Evolutionary conservation across 1,140 invertebrate species (phyloP).

Genomic region (Aethina tumida): DNA sequence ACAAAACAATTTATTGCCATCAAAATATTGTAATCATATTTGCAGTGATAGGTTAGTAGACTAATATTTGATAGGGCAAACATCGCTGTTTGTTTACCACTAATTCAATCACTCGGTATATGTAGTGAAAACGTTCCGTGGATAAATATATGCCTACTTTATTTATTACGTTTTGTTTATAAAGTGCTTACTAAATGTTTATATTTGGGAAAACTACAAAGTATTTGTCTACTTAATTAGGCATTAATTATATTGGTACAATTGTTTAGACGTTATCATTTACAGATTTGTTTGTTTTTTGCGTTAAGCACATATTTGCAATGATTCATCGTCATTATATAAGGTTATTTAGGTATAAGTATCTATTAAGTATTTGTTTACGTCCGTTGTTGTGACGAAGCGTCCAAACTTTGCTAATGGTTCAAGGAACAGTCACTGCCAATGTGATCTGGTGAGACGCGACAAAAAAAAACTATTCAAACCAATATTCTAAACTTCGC

Average conservation of each 20-base stretch:
- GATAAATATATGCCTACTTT: constrained; percentile 15
- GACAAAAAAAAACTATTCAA: too few species aligned
- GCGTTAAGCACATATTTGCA: too few species aligned
- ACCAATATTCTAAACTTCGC: too few species aligned
- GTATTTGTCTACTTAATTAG: constrained; percentile 17
- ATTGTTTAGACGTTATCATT: constrained; percentile 16
- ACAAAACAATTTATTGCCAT: constrained; percentile 32
- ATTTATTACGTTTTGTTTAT: constrained; percentile 21
- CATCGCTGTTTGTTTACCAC: constrained; percentile 24
- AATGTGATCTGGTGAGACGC: too few species aligned
- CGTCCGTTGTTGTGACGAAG: too few species aligned
- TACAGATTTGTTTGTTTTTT: constrained; percentile 15
- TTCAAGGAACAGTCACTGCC: too few species aligned
- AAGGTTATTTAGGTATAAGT: too few species aligned
- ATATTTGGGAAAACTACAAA: constrained; percentile 20
- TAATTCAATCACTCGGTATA: constrained; percentile 28
- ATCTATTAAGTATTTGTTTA: too few species aligned
- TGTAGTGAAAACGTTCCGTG: constrained; percentile 11
- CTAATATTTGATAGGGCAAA: constrained; percentile 28
- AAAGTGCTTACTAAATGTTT: constrained; percentile 21
- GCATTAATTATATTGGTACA: constrained; percentile 17
- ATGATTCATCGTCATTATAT: too few species aligned
- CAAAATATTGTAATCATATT: constrained; percentile 22
- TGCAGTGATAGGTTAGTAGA: constrained; percentile 24
- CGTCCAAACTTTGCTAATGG: too few species aligned